phyloP scores from a whole-genome alignment of 2,888 invertebrate genomes.

The Folsomia candida region DNA sequence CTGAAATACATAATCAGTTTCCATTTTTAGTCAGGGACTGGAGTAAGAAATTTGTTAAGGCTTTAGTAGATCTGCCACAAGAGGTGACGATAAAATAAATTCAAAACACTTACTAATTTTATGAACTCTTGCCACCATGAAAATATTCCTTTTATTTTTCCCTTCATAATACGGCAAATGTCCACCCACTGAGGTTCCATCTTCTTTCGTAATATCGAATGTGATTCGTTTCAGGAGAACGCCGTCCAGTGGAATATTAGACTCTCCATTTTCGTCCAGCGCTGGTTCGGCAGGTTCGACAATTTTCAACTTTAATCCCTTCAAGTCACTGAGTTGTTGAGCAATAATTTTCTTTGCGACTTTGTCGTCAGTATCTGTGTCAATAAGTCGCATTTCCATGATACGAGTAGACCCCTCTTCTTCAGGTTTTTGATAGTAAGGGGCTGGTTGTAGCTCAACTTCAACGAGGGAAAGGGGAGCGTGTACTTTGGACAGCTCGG shows the following conservation, averaged over 20 bases:
- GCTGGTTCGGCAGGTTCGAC: background rate
- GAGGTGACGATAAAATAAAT: background rate
- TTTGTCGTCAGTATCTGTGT: background rate
- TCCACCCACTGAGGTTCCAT: background rate
- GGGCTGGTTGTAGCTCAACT: background rate
- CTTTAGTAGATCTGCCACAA: background rate
- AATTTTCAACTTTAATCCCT: background rate
- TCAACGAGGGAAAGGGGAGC: background rate
- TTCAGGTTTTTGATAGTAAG: too few relatives aligned
- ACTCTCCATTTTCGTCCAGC: background rate
- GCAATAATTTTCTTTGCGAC: background rate
- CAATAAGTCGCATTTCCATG: background rate
- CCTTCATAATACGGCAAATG: background rate
- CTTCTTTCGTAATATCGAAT: background rate
- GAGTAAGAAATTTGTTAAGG: background rate
- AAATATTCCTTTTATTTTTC: background rate
- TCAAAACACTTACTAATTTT: background rate
- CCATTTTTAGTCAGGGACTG: too few relatives aligned
- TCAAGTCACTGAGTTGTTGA: background rate
- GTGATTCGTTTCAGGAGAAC: background rate
- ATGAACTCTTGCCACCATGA: background rate
- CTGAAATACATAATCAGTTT: too few relatives aligned
- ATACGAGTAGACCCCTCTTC: background rate
- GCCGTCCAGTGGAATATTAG: background rate
- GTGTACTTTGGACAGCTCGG: background rate